Evolutionary conservation across 2,888 invertebrate genomes (phyloP).

Genomic region (Phorcus lineatus): DNA sequence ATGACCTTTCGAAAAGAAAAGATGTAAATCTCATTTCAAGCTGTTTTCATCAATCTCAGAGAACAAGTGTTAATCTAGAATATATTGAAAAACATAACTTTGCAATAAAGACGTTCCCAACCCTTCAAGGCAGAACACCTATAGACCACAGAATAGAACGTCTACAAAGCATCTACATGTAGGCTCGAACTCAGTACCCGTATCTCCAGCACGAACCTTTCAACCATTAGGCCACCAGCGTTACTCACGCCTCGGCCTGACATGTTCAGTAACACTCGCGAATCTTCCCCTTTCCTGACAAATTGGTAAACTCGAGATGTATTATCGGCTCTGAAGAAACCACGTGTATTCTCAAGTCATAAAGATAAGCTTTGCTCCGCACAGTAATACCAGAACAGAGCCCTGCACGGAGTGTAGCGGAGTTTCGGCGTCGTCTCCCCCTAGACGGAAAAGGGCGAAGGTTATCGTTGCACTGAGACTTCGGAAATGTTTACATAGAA

Average conservation of each 20-base stretch:
- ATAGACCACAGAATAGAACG: neutral
- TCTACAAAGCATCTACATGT: neutral
- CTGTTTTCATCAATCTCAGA: too few species aligned
- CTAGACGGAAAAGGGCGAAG: too few species aligned
- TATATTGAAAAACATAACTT: too few species aligned
- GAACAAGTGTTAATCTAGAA: too few species aligned
- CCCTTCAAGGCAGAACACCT: too few species aligned
- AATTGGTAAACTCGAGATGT: conserved; percentile 14
- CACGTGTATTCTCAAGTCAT: conserved; percentile 12
- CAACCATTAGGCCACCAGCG: neutral
- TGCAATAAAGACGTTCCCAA: too few species aligned
- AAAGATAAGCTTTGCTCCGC: conserved; percentile 1
- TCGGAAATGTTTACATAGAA: too few species aligned
- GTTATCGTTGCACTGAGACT: too few species aligned
- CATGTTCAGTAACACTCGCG: neutral
- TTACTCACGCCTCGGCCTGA: neutral
- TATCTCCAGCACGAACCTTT: neutral
- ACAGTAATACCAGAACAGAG: neutral
- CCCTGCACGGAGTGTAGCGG: neutral
- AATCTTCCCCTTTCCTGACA: conserved; percentile 8
- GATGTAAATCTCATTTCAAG: too few species aligned
- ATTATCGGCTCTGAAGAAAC: conserved; percentile 5
- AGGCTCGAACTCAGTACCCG: neutral
- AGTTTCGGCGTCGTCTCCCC: too few species aligned
- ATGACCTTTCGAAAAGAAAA: too few species aligned